Conservation (phyloP, 2,113 vertebrate species). For the Bos javanicus region DNA sequence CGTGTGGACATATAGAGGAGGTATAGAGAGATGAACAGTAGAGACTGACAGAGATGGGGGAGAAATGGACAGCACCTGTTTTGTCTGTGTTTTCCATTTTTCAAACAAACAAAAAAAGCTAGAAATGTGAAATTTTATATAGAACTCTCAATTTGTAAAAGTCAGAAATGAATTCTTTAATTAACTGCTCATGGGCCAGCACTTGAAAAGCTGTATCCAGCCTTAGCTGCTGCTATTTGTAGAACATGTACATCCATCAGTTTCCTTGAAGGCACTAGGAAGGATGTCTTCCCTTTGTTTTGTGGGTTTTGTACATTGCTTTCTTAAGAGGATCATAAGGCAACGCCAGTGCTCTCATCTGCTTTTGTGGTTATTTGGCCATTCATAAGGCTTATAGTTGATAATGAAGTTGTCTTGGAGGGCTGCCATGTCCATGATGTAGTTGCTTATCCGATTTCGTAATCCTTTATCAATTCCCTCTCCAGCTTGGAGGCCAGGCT, state of each 20-base stretch:
- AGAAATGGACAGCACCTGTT: background rate
- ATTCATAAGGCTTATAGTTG: background rate
- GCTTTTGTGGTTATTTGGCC: background rate
- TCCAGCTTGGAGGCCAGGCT: constrained; percentile 11
- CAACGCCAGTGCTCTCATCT: constrained; percentile 32
- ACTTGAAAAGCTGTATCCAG: background rate
- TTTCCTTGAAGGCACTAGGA: background rate
- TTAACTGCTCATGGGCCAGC: background rate
- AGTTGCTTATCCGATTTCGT: constrained; percentile 32
- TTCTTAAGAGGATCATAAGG: constrained; percentile 22
- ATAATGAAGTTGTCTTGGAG: constrained; percentile 56
- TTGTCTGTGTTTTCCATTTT: background rate
- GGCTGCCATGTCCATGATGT: constrained; percentile 13
- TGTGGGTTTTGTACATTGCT: constrained; percentile 2
- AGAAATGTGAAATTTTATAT: background rate
- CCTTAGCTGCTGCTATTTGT: background rate
- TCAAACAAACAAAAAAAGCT: background rate
- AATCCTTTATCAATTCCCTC: constrained; percentile 48
- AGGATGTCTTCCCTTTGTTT: background rate
- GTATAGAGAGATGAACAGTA: background rate
- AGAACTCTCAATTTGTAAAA: background rate
- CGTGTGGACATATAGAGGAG: too few relatives aligned
- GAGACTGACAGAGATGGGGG: background rate
- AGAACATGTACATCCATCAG: fast-evolving
- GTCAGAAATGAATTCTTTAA: background rate